Percentiles rank a stretch among this genome's conserved stretches.
These are phyloP conservation scores for Vulpes lagopus DNA, from an alignment of 2,113 vertebrate species.

Conservation along the genomic window DNA sequence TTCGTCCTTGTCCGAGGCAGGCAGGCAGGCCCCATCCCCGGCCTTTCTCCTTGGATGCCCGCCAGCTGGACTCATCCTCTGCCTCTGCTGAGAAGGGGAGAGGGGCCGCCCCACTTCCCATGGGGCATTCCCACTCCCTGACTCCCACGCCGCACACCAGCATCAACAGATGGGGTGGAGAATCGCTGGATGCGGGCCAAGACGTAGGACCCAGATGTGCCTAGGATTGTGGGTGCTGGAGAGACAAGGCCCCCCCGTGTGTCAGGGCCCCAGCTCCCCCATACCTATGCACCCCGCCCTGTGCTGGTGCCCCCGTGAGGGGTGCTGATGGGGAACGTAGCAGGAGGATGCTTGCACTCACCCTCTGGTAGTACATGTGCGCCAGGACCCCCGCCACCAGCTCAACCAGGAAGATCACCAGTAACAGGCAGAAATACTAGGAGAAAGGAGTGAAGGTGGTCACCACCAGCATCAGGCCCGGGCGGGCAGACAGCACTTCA, in stretches of 20 bases:
- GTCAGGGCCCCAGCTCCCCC: background rate
- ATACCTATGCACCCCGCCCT: accelerated
- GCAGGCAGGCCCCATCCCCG: background rate
- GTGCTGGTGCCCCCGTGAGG: accelerated
- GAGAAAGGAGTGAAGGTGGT: conserved; percentile 60
- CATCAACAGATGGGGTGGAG: background rate
- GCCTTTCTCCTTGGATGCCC: background rate
- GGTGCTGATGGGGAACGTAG: accelerated
- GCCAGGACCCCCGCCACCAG: conserved; percentile 93
- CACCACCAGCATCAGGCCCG: background rate
- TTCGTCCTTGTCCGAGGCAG: background rate
- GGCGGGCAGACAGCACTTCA: background rate
- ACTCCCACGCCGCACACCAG: background rate
- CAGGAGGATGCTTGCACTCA: conserved; percentile 79
- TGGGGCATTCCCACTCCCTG: background rate
- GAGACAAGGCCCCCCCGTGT: accelerated
- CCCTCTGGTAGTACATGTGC: conserved; percentile 93
- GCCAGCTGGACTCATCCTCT: background rate
- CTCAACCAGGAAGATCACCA: conserved; percentile 92
- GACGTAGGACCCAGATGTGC: background rate
- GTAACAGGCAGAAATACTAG: conserved; percentile 91
- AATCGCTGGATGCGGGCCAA: accelerated
- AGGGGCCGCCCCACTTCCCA: background rate
- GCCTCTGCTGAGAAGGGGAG: background rate
- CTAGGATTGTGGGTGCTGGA: background rate